Base-by-base conservation (phyloP, 2,888 invertebrate species). In the Dorcus hopei region DNA sequence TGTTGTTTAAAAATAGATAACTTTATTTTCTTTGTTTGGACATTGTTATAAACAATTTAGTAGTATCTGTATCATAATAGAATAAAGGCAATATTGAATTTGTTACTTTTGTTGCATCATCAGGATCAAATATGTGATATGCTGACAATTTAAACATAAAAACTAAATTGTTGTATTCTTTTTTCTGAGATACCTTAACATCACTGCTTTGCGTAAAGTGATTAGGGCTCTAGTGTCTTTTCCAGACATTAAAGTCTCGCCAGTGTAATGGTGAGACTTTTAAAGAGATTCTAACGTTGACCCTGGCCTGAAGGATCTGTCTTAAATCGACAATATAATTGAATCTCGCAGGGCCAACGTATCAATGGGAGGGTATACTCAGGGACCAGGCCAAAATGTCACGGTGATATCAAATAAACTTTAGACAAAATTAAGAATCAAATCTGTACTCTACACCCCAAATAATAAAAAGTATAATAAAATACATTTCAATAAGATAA, bases 341-440 rank as follows among this genome's bases (percentile, higher is more conserved):
- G 61, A 62, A 58, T 59, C 61, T 61, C 61, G 41, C 53, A 57
- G 40, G 54, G 47, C 45, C 45, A 49, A 54, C 49, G 57, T 55
- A 52, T 58, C 53, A 39, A 19, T 38, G 64, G 77, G 76, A 76
- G 76, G 77, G 78, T 78, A 76, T 77, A 78, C 78, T 79, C 79
- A 79, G 80, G 80, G 80, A 80, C 80, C 80, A 80, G 80, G 80
- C 79, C 80, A 79, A 74, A 78, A 77, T 75, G 76, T 77, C 78
- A 78, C 77, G 78, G 78, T 78, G 77, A 79, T 78, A 79, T 78
- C 78, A 78, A 77, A 77, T 74, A 71, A 71, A 72, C 66, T 62
- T 33, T 65, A 73, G 74, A 75, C 73, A 74, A 75, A 77, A 75
- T 72, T 63, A 63, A 72, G 72, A 77, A 77, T 77, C 75, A 76